Conservation (phyloP, 2,888 invertebrate species). For the Mythimna albipuncta region DNA sequence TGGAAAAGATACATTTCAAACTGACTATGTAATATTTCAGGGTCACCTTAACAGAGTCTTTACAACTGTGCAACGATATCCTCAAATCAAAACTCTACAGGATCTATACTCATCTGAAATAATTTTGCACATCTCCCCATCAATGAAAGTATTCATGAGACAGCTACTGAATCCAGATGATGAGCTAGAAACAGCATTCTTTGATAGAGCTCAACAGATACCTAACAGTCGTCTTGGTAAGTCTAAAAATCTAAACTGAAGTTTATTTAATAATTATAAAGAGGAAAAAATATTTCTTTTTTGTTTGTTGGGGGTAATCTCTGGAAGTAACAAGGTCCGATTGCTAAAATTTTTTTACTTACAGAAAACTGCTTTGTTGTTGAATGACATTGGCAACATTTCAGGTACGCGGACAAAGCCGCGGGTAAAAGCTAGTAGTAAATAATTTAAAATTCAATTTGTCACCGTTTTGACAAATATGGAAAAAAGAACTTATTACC, state of each 20-base stretch:
- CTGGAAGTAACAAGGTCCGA: too few relatives aligned
- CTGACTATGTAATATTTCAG: constrained; percentile 63
- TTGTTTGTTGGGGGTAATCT: too few relatives aligned
- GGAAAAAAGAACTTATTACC: neutral
- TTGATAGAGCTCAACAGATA: constrained; percentile 33
- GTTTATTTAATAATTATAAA: too few relatives aligned
- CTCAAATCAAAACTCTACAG: constrained; percentile 64
- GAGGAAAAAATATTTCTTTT: too few relatives aligned
- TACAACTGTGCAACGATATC: constrained; percentile 68
- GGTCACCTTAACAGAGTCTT: constrained; percentile 75
- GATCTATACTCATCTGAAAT: constrained; percentile 62
- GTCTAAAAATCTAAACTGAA: constrained; percentile 4
- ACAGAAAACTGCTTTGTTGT: too few relatives aligned
- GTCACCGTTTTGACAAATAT: neutral
- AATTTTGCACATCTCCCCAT: constrained; percentile 65
- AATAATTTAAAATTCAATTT: neutral
- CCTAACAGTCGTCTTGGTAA: constrained; percentile 49
- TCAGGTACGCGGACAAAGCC: too few relatives aligned
- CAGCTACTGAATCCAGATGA: constrained; percentile 46
- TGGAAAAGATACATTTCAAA: neutral
- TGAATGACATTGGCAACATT: too few relatives aligned
- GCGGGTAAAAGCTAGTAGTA: too few relatives aligned
- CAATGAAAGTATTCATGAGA: constrained; percentile 63
- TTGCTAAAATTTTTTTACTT: too few relatives aligned
- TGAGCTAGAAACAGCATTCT: constrained; percentile 47